phyloP scores from a whole-genome alignment of 2,797 vertebrate species.

The Syngnathus rostellatus region DNA sequence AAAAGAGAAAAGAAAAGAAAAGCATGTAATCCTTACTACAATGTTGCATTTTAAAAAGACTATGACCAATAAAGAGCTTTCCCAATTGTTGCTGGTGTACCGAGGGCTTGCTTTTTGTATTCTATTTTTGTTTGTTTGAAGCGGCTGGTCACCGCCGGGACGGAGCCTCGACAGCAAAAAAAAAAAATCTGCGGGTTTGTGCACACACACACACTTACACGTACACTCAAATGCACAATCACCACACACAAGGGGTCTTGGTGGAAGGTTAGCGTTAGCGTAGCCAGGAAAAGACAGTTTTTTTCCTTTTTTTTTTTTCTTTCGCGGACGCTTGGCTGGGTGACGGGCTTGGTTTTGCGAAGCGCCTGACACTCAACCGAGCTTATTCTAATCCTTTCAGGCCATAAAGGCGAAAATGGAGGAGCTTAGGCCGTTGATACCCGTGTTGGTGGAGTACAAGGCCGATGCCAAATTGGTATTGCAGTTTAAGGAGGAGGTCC shows the following conservation, averaged over 20 bases:
- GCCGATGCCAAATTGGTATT: constrained; percentile 99
- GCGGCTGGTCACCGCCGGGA: constrained; percentile 61
- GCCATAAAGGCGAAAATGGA: constrained; percentile 99
- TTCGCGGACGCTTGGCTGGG: constrained; percentile 43
- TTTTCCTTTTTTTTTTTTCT: constrained; percentile 37
- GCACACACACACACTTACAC: constrained; percentile 35
- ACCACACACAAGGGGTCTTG: constrained; percentile 44
- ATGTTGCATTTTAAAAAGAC: constrained; percentile 95
- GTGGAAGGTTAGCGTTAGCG: constrained; percentile 70
- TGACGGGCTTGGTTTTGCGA: constrained; percentile 46
- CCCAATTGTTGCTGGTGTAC: constrained; percentile 94
- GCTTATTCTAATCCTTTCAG: constrained; percentile 96
- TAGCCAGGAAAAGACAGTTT: constrained; percentile 68
- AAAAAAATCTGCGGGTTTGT: constrained; percentile 44
- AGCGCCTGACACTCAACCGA: constrained; percentile 89
- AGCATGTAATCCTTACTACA: constrained; percentile 98
- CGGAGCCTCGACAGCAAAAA: constrained; percentile 45
- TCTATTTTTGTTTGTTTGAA: constrained; percentile 45
- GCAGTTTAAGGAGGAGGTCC: constrained; percentile 99
- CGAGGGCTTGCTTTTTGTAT: constrained; percentile 82
- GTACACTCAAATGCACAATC: constrained; percentile 20
- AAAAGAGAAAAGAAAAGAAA: constrained; percentile 36
- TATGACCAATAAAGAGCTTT: constrained; percentile 99
- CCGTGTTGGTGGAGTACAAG: constrained; percentile 99
- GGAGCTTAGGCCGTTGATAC: constrained; percentile 99